phyloP scores from a whole-genome alignment of 2,888 invertebrate genomes.

The Nasonovia ribisnigri region DNA sequence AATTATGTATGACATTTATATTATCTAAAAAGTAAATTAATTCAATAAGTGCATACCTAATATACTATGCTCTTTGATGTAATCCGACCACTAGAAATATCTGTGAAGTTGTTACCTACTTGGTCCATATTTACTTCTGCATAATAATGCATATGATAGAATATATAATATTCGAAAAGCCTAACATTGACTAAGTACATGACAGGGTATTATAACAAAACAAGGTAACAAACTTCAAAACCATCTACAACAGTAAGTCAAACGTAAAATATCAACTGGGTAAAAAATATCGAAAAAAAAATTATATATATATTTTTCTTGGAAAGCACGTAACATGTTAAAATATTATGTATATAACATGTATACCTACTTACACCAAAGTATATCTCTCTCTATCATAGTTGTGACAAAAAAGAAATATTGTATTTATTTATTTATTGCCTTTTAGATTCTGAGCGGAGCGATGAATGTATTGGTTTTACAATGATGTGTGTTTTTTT shows the following conservation, averaged over 20 bases:
- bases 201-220: neutral
- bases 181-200: neutral
- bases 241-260: neutral
- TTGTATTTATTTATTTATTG: neutral
- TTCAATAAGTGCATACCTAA: neutral
- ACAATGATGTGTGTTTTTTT: too few relatives aligned
- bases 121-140: neutral
- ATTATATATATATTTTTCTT: neutral
- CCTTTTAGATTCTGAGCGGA: too few relatives aligned
- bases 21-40: neutral
- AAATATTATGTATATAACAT: neutral
- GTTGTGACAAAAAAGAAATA: neutral
- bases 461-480: too few relatives aligned
- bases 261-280: neutral
- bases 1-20: neutral
- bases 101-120: neutral
- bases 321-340: neutral
- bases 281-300: neutral
- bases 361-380: neutral
- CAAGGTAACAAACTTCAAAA: neutral
- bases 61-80: slow-evolving; percentile 11
- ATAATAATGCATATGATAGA: neutral
- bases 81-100: neutral
- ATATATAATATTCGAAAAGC: neutral
- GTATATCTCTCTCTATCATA: neutral